Percentiles rank a stretch among this genome's conserved stretches.
phyloP scores from a whole-genome alignment of 2,113 vertebrate genomes.

The Smithornis capensis region DNA sequence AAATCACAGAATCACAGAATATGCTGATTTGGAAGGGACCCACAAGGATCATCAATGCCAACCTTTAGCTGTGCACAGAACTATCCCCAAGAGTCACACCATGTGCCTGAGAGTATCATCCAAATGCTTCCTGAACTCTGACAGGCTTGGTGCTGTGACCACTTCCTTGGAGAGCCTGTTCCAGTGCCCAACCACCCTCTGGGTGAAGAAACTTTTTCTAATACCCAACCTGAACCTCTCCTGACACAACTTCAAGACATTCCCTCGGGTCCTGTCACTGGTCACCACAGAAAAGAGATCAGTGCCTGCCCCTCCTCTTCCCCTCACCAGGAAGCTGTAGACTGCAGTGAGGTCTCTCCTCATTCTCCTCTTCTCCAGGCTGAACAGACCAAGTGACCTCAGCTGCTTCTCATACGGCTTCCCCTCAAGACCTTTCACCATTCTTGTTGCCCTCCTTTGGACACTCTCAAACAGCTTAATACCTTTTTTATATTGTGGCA shows the following conservation, averaged over 20 bases:
- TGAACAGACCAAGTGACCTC: neutral
- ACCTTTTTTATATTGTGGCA: neutral
- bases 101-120: neutral
- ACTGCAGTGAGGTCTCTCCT: neutral
- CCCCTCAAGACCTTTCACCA: neutral
- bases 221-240: neutral
- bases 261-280: neutral
- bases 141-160: neutral
- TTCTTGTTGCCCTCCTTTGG: neutral
- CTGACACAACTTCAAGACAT: neutral
- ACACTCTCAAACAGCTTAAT: neutral
- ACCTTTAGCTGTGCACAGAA: neutral
- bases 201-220: neutral
- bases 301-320: neutral
- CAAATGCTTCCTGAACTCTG: neutral
- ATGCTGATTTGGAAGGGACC: neutral
- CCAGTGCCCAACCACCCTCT: neutral
- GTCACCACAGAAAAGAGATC: neutral
- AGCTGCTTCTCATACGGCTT: neutral
- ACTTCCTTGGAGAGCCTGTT: neutral
- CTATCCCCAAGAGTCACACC: neutral
- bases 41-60: neutral
- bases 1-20: neutral
- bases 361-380: neutral
- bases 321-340: neutral